Evolutionary conservation across 2,113 vertebrate species (phyloP).

Genomic region (Gavialis gangeticus): DNA sequence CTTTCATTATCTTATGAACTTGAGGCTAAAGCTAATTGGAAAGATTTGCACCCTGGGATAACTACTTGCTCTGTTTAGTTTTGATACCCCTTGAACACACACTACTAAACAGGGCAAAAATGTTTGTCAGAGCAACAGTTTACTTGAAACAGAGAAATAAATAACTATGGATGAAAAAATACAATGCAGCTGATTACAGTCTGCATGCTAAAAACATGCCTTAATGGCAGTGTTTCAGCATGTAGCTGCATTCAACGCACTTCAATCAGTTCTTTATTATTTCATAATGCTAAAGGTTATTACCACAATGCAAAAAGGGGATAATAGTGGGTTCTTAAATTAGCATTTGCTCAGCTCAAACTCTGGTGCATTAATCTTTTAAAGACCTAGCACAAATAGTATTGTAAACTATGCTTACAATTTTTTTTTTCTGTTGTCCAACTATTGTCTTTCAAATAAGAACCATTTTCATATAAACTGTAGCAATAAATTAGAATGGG

Average conservation of each 20-base stretch:
- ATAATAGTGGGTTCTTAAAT: slow-evolving; percentile 7
- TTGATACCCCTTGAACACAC: background rate
- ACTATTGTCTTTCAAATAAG: background rate
- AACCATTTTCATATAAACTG: background rate
- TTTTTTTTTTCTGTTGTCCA: background rate
- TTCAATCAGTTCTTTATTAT: slow-evolving; percentile 45
- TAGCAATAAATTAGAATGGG: background rate
- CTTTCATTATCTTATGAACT: background rate
- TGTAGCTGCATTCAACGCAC: background rate
- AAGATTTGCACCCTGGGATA: background rate
- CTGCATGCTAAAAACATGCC: background rate
- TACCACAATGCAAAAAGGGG: slow-evolving; percentile 4
- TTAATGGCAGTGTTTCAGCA: background rate
- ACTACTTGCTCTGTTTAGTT: background rate
- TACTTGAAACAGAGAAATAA: slow-evolving; percentile 17
- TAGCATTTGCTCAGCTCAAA: slow-evolving; percentile 18
- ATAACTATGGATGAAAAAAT: background rate
- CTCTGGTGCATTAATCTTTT: background rate
- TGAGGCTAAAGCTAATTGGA: background rate
- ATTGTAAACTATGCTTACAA: background rate
- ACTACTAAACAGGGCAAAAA: background rate
- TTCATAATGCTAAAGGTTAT: slow-evolving; percentile 39
- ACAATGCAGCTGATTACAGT: background rate
- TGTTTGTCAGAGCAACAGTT: background rate
- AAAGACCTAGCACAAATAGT: background rate